Evolutionary conservation across 2,888 invertebrate genomes (phyloP).

Genomic region (Steinernema hermaphroditum): DNA sequence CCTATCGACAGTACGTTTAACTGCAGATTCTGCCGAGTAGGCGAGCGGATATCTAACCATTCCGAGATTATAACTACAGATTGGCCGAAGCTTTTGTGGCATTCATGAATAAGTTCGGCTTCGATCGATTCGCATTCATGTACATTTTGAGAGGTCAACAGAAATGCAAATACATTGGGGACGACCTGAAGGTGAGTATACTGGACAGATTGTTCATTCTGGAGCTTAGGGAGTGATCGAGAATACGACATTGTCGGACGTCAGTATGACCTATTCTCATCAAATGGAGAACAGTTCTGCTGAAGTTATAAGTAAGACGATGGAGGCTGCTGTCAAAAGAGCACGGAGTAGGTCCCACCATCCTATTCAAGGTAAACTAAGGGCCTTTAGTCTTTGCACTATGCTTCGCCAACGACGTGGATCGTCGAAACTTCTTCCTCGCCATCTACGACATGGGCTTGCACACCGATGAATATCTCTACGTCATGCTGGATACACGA

Average conservation of each 20-base stretch:
- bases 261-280: background rate
- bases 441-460: slow-evolving; percentile 9
- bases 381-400: slow-evolving; percentile 28
- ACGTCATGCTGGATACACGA: slow-evolving; percentile 43
- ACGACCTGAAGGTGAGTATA: background rate
- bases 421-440: slow-evolving; percentile 28
- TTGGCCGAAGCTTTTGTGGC: background rate
- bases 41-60: background rate
- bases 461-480: slow-evolving; percentile 40
- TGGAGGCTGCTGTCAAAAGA: background rate
- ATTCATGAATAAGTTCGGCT: slow-evolving; percentile 41
- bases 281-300: background rate
- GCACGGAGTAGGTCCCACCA: slow-evolving; percentile 29
- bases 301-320: slow-evolving; percentile 19
- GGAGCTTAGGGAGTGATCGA: background rate
- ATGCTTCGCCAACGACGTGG: slow-evolving; percentile 15
- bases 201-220: too few species aligned
- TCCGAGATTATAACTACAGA: background rate
- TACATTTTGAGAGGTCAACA: slow-evolving; percentile 31
- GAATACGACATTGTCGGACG: background rate
- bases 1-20: slow-evolving; percentile 34
- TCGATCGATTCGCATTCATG: slow-evolving; percentile 47
- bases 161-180: slow-evolving; percentile 7
- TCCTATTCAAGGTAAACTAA: too few species aligned
- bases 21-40: slow-evolving; percentile 1